Evolutionary conservation across 2,797 vertebrate genomes (phyloP).

Genomic region (Characodon lateralis): DNA sequence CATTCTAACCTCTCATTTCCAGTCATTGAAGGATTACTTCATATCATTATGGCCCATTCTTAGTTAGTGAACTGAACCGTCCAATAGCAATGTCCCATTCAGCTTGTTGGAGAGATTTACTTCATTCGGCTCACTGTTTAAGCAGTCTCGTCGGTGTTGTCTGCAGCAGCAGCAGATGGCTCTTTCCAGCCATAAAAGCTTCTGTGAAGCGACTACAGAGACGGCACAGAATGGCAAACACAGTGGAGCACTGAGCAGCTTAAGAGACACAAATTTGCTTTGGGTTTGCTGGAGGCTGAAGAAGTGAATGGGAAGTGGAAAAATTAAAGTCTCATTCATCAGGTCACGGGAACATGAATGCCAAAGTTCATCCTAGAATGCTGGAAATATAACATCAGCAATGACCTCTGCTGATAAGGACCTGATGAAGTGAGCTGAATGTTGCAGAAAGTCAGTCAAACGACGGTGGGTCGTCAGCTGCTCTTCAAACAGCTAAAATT

Average conservation of each 20-base stretch:
- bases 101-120: constrained; percentile 1
- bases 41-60: not conserved
- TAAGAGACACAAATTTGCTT: constrained; percentile 10
- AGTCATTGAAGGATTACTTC: not conserved
- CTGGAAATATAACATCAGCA: not conserved
- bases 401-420: not conserved
- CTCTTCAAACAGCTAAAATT: not conserved
- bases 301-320: not conserved
- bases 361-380: not conserved
- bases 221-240: constrained; percentile 2
- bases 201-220: not conserved
- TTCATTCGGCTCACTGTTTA: not conserved
- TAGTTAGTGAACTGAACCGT: not conserved
- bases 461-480: not conserved
- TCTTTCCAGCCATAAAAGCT: constrained; percentile 9
- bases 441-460: not conserved
- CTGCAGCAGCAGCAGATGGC: constrained; percentile 9
- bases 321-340: not conserved
- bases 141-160: not conserved
- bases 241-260: not conserved
- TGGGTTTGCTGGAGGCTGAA: constrained; percentile 8
- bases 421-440: not conserved
- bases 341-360: not conserved
- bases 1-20: not conserved
- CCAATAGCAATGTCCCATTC: not conserved